A percentile compares a stretch with the other conserved stretches of the same genome.
Evolutionary conservation across 2,113 vertebrate genomes (phyloP).

Genomic region (Oxyruncus cristatus): DNA sequence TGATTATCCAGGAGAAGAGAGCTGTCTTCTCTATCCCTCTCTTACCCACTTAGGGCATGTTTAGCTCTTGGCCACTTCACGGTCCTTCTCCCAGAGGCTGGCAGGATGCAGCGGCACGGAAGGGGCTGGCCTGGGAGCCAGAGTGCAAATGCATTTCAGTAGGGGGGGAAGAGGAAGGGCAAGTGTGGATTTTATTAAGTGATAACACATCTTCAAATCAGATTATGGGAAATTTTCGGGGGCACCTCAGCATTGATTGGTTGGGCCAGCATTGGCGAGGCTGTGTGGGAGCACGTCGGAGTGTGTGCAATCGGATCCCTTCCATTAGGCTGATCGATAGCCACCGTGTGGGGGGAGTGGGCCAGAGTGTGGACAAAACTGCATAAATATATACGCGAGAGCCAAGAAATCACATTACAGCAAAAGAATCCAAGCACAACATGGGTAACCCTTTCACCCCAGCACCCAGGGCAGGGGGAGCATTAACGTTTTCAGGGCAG

Average conservation of each 20-base stretch:
- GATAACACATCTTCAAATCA: slow-evolving; percentile 69
- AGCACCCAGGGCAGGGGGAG: slow-evolving; percentile 61
- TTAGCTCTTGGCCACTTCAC: not conserved
- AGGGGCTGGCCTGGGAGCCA: not conserved
- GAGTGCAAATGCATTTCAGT: slow-evolving; percentile 38
- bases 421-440: slow-evolving; percentile 87
- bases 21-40: not conserved
- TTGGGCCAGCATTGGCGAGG: slow-evolving; percentile 82
- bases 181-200: slow-evolving; percentile 71
- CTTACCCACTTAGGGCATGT: not conserved
- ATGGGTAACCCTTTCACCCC: slow-evolving; percentile 93
- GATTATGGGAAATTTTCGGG: slow-evolving; percentile 86
- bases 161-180: slow-evolving; percentile 57
- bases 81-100: not conserved
- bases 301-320: slow-evolving; percentile 92
- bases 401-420: slow-evolving; percentile 94
- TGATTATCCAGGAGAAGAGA: not conserved
- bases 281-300: slow-evolving; percentile 85
- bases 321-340: slow-evolving; percentile 96
- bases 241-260: slow-evolving; percentile 88
- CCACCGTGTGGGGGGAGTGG: slow-evolving; percentile 59
- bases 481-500: slow-evolving; percentile 46
- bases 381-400: slow-evolving; percentile 90
- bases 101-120: not conserved
- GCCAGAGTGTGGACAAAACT: slow-evolving; percentile 89